phyloP scores from a whole-genome alignment of 2,888 invertebrate species.

The Andrena hattorfiana region DNA sequence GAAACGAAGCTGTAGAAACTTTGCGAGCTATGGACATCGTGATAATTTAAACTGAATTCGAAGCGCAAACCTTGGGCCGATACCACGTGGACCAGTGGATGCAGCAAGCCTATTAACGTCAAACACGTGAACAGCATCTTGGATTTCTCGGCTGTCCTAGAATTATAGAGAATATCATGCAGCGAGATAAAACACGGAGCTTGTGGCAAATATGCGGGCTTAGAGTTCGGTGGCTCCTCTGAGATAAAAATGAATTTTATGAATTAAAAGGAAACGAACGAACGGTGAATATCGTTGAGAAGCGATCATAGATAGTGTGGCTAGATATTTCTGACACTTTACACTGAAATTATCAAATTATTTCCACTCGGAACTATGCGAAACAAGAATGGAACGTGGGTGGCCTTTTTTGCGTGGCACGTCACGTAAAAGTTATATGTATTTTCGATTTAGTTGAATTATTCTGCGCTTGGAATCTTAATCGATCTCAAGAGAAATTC shows the following conservation, averaged over 20 bases:
- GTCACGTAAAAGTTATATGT: constrained; percentile 6
- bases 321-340: not conserved
- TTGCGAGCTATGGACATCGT: too few relatives aligned
- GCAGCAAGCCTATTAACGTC: constrained; percentile 30
- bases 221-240: not conserved
- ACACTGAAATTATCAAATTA: not conserved
- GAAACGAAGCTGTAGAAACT: too few relatives aligned
- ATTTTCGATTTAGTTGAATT: not conserved
- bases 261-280: not conserved
- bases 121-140: constrained; percentile 34
- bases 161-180: not conserved
- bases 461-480: too few relatives aligned
- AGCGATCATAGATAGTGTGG: not conserved
- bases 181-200: not conserved
- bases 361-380: not conserved
- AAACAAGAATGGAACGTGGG: not conserved
- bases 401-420: not conserved
- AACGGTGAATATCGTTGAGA: not conserved
- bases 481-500: not conserved
- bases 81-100: constrained; percentile 28
- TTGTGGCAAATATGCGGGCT: not conserved
- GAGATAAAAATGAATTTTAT: not conserved
- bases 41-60: not conserved
- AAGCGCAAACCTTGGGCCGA: constrained; percentile 64
- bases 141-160: not conserved